Conservation (phyloP, 2,888 invertebrate genomes). For the Ethmia dodecea region DNA sequence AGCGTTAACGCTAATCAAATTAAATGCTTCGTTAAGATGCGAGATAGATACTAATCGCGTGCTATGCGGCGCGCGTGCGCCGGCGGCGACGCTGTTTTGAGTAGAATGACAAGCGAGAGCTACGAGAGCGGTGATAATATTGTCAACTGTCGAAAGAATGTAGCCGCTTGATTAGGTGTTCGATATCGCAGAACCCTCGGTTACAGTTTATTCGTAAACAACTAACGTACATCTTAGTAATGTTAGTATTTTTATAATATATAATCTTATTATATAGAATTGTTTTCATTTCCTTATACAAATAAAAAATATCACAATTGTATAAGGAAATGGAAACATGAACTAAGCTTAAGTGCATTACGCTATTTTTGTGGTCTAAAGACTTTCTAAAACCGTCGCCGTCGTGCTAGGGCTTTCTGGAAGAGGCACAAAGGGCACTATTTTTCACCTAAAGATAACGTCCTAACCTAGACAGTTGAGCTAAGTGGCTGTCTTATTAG, state of each 20-base stretch:
- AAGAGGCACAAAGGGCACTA: conserved; percentile 55
- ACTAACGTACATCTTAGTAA: background rate
- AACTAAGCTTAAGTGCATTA: too few relatives aligned
- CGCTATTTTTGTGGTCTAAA: too few relatives aligned
- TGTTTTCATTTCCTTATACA: too few relatives aligned
- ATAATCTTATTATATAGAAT: too few relatives aligned
- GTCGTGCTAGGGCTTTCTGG: conserved; percentile 25
- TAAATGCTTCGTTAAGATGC: conserved; percentile 49
- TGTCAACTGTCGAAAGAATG: conserved; percentile 31
- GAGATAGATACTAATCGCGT: conserved; percentile 29
- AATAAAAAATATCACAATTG: too few relatives aligned
- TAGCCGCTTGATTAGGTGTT: conserved; percentile 21
- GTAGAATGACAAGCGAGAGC: conserved; percentile 22
- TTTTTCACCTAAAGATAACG: conserved; percentile 68
- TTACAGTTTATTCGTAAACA: background rate
- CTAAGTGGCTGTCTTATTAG: conserved; percentile 66
- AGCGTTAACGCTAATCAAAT: conserved; percentile 44
- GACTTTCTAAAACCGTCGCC: conserved; percentile 8
- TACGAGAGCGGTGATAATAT: conserved; percentile 25
- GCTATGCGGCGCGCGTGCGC: conserved; percentile 17
- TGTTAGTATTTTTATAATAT: too few relatives aligned
- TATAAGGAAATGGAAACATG: too few relatives aligned
- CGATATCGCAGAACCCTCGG: background rate
- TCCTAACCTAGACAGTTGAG: conserved; percentile 52
- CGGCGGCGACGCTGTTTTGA: conserved; percentile 23